A percentile compares a stretch with the other conserved stretches of the same genome.
Evolutionary conservation across 2,888 invertebrate genomes (phyloP).

Genomic region (Xanthia togata): DNA sequence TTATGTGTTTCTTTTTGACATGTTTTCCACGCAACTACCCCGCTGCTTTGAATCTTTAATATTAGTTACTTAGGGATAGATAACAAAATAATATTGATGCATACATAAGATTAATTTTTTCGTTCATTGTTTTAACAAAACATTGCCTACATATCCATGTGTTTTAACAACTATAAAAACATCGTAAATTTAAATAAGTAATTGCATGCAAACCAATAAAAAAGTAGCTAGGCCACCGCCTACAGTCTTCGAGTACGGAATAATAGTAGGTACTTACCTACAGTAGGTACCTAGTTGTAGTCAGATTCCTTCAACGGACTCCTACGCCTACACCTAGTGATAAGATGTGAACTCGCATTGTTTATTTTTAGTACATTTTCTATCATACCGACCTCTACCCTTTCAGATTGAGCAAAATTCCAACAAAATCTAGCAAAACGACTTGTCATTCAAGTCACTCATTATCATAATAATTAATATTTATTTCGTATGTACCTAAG

Average conservation of each 20-base stretch:
- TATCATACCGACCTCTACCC: conserved; percentile 52
- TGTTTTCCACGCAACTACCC: too few species aligned
- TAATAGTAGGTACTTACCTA: not conserved
- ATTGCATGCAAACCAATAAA: conserved; percentile 40
- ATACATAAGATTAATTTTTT: not conserved
- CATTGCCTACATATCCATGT: not conserved
- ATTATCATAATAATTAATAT: not conserved
- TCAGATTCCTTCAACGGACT: conserved; percentile 35
- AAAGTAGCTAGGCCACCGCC: conserved; percentile 35
- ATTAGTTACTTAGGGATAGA: too few species aligned
- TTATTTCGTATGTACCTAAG: not conserved
- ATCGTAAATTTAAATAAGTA: conserved; percentile 27
- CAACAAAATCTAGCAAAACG: conserved; percentile 32
- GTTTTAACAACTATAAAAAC: not conserved
- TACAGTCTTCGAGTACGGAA: conserved; percentile 17
- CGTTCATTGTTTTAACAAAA: not conserved
- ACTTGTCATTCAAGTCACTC: too few species aligned
- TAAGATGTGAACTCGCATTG: conserved; percentile 38
- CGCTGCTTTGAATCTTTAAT: too few species aligned
- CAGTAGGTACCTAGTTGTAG: conserved; percentile 4
- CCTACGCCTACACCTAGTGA: conserved; percentile 57
- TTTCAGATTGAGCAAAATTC: conserved; percentile 59
- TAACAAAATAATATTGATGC: not conserved
- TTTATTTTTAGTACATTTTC: conserved; percentile 55
- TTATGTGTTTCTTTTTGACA: too few species aligned